Evolutionary conservation across 2,888 invertebrate genomes (phyloP).

Genomic region (Acanthosepion lycidas): DNA sequence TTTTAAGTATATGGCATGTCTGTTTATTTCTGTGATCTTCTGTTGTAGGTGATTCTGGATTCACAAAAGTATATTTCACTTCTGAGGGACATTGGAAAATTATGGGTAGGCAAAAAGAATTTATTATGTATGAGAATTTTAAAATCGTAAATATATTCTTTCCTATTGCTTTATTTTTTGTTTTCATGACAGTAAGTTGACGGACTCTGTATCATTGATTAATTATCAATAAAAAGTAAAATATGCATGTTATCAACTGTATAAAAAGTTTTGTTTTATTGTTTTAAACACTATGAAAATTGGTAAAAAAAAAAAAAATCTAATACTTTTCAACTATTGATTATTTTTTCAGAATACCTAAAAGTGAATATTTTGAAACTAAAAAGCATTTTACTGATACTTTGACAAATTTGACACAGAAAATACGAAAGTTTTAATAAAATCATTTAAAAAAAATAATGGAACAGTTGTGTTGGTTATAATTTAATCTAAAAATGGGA

Average conservation of each 20-base stretch:
- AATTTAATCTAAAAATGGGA: too few relatives aligned
- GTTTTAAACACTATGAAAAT: not conserved
- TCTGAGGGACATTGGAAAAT: conserved; percentile 89
- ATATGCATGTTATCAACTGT: not conserved
- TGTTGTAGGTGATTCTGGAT: conserved; percentile 80
- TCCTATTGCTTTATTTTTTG: too few relatives aligned
- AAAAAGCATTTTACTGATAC: not conserved
- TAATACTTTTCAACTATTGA: not conserved
- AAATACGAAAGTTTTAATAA: too few relatives aligned
- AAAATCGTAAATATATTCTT: too few relatives aligned
- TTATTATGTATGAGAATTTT: too few relatives aligned
- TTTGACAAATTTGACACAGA: too few relatives aligned
- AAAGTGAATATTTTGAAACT: not conserved
- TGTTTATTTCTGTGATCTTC: not conserved
- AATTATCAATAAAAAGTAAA: not conserved
- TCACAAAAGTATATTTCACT: conserved; percentile 87
- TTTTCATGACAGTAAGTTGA: too few relatives aligned
- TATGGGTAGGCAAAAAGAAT: conserved; percentile 83
- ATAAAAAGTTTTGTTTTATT: not conserved
- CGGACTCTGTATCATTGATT: too few relatives aligned
- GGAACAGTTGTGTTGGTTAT: too few relatives aligned
- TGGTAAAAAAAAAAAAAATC: too few relatives aligned
- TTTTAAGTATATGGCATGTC: not conserved
- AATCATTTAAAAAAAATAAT: too few relatives aligned
- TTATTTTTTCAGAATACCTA: not conserved